Evolutionary conservation across 2,797 vertebrate genomes (phyloP), one percentile per base, ranked within the genome.

Genomic region (Eidolon dupreanum): DNA sequence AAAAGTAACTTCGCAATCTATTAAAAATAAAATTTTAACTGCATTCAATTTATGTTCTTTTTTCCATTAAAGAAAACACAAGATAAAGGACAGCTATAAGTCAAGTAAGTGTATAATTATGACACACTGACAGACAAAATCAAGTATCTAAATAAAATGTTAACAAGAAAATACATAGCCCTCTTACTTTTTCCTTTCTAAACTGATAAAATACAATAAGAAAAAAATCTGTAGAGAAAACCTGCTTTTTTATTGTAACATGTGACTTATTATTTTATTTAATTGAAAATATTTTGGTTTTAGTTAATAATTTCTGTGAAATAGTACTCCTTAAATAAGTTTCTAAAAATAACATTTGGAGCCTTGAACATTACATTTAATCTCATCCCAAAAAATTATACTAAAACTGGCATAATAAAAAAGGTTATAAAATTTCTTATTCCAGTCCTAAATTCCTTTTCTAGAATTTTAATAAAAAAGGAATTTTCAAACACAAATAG

Each of bases 1-100:
- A 89, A 98, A 96, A 95, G 73, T 81, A 96, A 95, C 82, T 97
- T 91, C 73, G 98, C 86, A 98, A 96, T 96, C 92, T 96, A 86
- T 94, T 88, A 59, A 90, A 75, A 97, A 96, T 97, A 97, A 92
- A 95, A 93, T 84, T 68, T 92, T 96, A 75, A 66, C 79, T 98
- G 94, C 6, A 97, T 93, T 83, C n/a, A 93, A 90, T 96, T 97
- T 79, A 74, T 98, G 36, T 74, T 87, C 83, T 73, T 96, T 97
- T 95, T 88, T 71, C 70, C 61, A 95, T 79, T 89, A 95, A 97
- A 93, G 78, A 66, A 95, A 98, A 65, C 74, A 84, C 41, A 96
- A 96, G 90, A 93, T 59, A 96, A 98, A 98, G 49, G 68, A 95
- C 66, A 96, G 70, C 20, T 96, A 82, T 87, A 92, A 92, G 66